A percentile compares a stretch with the other conserved stretches of the same genome.
Evolutionary conservation across 2,113 vertebrate species (phyloP).

Genomic region (Calypte anna): DNA sequence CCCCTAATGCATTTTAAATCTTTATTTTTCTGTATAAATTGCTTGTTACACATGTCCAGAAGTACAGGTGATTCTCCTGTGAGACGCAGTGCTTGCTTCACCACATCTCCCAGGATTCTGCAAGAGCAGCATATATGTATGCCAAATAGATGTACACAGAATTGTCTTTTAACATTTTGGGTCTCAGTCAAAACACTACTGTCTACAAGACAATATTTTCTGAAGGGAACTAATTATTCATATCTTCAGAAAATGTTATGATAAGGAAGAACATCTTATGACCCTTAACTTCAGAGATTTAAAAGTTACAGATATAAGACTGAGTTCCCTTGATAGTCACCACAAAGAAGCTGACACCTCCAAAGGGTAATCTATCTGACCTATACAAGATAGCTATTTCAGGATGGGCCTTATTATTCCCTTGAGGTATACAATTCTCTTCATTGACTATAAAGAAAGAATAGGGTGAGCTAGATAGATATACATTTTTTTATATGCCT

Average conservation of each 20-base stretch:
- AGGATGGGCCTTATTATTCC: constrained; percentile 6
- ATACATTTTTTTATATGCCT: not conserved
- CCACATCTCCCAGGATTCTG: not conserved
- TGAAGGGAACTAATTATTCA: constrained; percentile 43
- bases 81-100: not conserved
- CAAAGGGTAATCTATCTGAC: constrained; percentile 20
- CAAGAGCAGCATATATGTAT: not conserved
- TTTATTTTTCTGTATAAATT: not conserved
- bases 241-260: constrained; percentile 15
- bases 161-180: constrained; percentile 14
- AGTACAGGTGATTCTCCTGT: not conserved
- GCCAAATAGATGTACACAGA: not conserved
- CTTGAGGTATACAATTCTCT: constrained; percentile 19
- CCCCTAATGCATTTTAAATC: not conserved
- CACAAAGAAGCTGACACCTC: constrained; percentile 8
- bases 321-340: not conserved
- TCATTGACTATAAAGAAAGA: not conserved
- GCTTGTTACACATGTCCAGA: not conserved
- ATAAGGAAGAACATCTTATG: constrained; percentile 28
- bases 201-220: constrained; percentile 38
- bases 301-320: not conserved
- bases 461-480: not conserved
- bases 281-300: not conserved
- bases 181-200: constrained; percentile 3
- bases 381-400: not conserved